Evolutionary conservation across 2,888 invertebrate genomes (phyloP).

Genomic region (Plebejus melissa): DNA sequence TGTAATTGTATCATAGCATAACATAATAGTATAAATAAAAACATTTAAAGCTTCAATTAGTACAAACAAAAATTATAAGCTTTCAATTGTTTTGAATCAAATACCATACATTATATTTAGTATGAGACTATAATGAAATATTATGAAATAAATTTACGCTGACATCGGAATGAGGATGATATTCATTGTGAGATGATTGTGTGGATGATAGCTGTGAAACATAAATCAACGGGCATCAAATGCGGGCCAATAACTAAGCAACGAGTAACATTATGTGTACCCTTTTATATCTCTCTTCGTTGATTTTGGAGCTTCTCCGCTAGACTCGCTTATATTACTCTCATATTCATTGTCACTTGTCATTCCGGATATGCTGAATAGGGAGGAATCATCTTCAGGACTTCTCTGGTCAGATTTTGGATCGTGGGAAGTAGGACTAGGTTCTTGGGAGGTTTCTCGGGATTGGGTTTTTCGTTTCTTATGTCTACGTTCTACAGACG

Average conservation of each 20-base stretch:
- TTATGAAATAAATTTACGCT: background rate
- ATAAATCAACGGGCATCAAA: slow-evolving; percentile 62
- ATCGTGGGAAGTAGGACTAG: slow-evolving; percentile 70
- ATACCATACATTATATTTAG: background rate
- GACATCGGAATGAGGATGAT: background rate
- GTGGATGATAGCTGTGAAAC: slow-evolving; percentile 35
- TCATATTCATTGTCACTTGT: slow-evolving; percentile 79
- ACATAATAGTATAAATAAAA: background rate
- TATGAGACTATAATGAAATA: background rate
- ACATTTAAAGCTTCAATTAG: background rate
- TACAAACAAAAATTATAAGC: background rate
- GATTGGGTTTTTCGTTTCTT: slow-evolving; percentile 60
- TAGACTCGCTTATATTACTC: slow-evolving; percentile 76
- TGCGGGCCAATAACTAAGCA: slow-evolving; percentile 66
- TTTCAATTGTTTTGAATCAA: too few relatives aligned
- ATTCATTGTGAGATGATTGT: background rate
- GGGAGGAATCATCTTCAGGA: slow-evolving; percentile 77
- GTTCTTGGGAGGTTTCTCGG: slow-evolving; percentile 67
- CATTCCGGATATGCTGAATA: slow-evolving; percentile 79
- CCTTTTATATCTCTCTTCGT: slow-evolving; percentile 72
- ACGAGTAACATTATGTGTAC: slow-evolving; percentile 67
- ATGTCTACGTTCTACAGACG: slow-evolving; percentile 64
- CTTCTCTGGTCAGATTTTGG: slow-evolving; percentile 75
- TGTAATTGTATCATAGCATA: background rate
- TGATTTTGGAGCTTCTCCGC: slow-evolving; percentile 70